Percentiles rank a stretch among this genome's conserved stretches.
Conservation (phyloP, 2,113 vertebrate genomes). For the Equus quagga region DNA sequence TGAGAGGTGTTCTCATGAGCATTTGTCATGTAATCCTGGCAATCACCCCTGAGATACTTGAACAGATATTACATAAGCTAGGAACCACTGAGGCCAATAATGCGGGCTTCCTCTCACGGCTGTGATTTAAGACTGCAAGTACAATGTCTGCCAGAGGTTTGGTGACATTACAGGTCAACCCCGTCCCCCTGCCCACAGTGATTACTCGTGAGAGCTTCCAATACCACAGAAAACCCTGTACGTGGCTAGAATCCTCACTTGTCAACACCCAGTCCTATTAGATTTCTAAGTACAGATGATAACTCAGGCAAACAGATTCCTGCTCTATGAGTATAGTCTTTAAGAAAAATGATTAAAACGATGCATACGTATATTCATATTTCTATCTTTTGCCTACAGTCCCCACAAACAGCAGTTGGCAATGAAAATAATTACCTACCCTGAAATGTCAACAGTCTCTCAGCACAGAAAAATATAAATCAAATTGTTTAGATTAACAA, state of each 20-base stretch:
- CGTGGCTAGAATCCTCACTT: neutral
- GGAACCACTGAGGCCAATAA: neutral
- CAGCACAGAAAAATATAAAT: constrained; percentile 69
- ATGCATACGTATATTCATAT: neutral
- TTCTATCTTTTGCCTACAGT: constrained; percentile 66
- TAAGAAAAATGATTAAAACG: constrained; percentile 13
- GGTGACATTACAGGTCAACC: neutral
- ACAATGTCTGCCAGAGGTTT: neutral
- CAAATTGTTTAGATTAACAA: constrained; percentile 79
- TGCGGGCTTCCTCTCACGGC: neutral
- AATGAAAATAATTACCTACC: constrained; percentile 68
- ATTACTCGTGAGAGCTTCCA: neutral
- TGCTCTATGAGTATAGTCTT: neutral
- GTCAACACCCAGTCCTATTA: constrained; percentile 40
- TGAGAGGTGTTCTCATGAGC: neutral
- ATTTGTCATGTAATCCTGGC: neutral
- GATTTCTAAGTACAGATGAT: constrained; percentile 9
- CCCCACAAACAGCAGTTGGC: constrained; percentile 70
- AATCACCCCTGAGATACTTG: neutral
- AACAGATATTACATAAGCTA: neutral
- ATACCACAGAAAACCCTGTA: neutral
- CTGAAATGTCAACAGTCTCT: constrained; percentile 71
- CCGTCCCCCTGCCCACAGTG: neutral
- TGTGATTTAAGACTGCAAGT: neutral
- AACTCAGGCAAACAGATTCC: constrained; percentile 7